Evolutionary conservation across 2,113 vertebrate species (phyloP).

Genomic region (Suncus etruscus): DNA sequence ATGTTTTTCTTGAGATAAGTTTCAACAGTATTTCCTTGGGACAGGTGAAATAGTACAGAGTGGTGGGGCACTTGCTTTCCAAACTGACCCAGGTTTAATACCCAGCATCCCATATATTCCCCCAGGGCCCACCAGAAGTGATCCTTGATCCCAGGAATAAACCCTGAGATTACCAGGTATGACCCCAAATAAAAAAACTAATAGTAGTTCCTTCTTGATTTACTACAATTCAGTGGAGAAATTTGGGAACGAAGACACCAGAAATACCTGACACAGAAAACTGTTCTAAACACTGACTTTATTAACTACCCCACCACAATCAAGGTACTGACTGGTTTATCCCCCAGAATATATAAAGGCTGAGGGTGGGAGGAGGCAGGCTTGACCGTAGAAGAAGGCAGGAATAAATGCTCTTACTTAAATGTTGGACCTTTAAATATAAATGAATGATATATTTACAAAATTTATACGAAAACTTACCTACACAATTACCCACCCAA

Average conservation of each 20-base stretch:
- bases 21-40: too few species aligned
- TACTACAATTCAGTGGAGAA: constrained; percentile 2
- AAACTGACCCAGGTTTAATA: too few species aligned
- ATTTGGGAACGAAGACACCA: background rate
- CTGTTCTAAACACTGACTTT: constrained; percentile 21
- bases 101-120: too few species aligned
- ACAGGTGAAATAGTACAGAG: too few species aligned
- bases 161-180: too few species aligned
- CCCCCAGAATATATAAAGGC: background rate
- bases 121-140: too few species aligned
- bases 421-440: too few species aligned
- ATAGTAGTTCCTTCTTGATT: background rate
- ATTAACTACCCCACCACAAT: background rate
- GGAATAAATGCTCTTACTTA: constrained; percentile 28
- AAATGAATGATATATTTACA: constrained; percentile 32
- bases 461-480: constrained; percentile 88
- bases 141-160: too few species aligned
- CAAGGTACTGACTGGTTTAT: background rate
- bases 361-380: too few species aligned
- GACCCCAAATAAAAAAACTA: too few species aligned
- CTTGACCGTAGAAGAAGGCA: background rate
- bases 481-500: constrained; percentile 99
- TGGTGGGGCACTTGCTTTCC: too few species aligned
- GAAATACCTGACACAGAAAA: background rate
- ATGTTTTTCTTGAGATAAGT: background rate